A percentile compares a stretch with the other conserved stretches of the same genome.
These are phyloP conservation scores for Fragariocoptes setiger DNA, from an alignment of 1,140 invertebrate species.

Conservation along the genomic window DNA sequence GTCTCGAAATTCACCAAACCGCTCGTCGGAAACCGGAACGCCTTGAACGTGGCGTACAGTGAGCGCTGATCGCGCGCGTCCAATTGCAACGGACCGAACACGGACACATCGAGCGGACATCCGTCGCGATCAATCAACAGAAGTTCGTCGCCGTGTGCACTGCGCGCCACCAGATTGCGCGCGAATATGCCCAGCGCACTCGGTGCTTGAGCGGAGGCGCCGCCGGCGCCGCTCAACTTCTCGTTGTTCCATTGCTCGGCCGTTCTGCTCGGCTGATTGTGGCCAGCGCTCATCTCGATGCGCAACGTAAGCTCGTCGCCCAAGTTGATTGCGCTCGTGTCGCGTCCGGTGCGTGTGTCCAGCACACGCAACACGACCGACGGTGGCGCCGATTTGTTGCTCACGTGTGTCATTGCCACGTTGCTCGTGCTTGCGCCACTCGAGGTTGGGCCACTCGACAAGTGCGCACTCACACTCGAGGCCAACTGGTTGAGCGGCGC, in stretches of 20 bases:
- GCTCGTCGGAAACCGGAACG: constrained; percentile 22
- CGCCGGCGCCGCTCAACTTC: too few relatives aligned
- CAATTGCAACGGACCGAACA: constrained; percentile 20
- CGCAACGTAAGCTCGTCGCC: constrained; percentile 20
- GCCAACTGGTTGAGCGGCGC: neutral
- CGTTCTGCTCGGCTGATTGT: too few relatives aligned
- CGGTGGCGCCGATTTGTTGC: constrained; percentile 22
- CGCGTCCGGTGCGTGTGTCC: constrained; percentile 17
- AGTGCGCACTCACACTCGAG: too few relatives aligned
- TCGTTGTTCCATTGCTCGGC: too few relatives aligned
- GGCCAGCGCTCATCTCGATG: constrained; percentile 17
- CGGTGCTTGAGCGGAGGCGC: constrained; percentile 16
- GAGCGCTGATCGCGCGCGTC: constrained; percentile 17
- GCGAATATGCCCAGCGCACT: constrained; percentile 22
- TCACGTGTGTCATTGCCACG: too few relatives aligned
- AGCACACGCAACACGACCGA: constrained; percentile 21
- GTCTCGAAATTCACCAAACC: constrained; percentile 22
- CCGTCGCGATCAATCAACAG: constrained; percentile 21
- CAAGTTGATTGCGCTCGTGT: constrained; percentile 19
- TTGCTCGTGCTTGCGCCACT: too few relatives aligned
- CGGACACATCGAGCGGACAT: constrained; percentile 20
- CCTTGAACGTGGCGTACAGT: constrained; percentile 20
- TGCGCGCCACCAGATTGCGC: constrained; percentile 21
- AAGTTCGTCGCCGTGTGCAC: constrained; percentile 21
- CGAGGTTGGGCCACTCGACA: too few relatives aligned